These are phyloP conservation scores for Candidula unifasciata DNA, from an alignment of 2,888 invertebrate species.

Conservation along the genomic window DNA sequence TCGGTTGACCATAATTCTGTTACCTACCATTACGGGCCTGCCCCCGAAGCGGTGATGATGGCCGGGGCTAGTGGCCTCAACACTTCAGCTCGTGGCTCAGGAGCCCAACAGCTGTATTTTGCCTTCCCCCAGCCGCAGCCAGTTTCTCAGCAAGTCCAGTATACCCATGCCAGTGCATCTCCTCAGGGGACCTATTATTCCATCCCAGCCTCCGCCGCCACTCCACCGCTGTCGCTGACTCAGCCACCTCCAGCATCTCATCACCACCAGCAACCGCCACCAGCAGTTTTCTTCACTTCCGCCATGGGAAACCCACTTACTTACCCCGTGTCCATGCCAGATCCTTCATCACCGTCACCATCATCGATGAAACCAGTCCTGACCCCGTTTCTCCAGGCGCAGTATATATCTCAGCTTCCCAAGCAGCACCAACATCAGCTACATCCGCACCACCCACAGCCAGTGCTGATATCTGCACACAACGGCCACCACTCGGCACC, in stretches of 20 bases:
- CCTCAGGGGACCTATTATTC: constrained; percentile 34
- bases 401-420: constrained; percentile 13
- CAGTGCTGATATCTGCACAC: background rate
- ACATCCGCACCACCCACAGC: constrained; percentile 21
- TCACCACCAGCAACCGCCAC: constrained; percentile 31
- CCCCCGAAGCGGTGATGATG: constrained; percentile 4
- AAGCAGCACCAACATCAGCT: constrained; percentile 33
- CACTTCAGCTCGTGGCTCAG: background rate
- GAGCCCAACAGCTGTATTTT: background rate
- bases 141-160: constrained; percentile 7
- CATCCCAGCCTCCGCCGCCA: background rate
- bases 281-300: constrained; percentile 28
- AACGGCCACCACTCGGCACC: constrained; percentile 36
- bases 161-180: background rate
- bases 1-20: constrained; percentile 10
- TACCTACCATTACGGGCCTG: constrained; percentile 5
- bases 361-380: background rate
- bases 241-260: constrained; percentile 36
- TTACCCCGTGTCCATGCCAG: constrained; percentile 9
- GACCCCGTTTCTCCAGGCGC: background rate
- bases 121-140: constrained; percentile 1
- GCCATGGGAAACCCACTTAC: background rate
- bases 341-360: constrained; percentile 6
- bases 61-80: background rate
- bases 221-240: constrained; percentile 11